Conservation (phyloP, 2,113 vertebrate genomes). For the Cottus gobio region DNA sequence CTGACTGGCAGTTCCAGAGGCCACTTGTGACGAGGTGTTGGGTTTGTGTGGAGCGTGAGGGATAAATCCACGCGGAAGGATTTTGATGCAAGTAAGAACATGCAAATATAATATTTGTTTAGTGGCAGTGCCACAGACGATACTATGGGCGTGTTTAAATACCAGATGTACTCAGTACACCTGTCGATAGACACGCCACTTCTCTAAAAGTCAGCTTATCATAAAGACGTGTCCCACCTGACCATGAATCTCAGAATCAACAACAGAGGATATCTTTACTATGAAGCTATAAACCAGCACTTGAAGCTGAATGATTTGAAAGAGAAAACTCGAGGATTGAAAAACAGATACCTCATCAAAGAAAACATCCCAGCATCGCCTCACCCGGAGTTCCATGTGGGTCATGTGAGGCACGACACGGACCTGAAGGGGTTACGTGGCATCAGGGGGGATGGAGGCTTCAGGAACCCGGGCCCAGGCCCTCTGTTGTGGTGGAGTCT, state of each 20-base stretch:
- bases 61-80: too few relatives aligned
- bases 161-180: neutral
- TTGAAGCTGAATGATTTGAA: neutral
- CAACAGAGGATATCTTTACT: rapidly evolving
- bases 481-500: constrained; percentile 48
- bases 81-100: too few relatives aligned
- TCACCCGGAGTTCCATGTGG: neutral
- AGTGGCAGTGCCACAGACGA: too few relatives aligned
- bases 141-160: neutral
- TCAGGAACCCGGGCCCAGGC: rapidly evolving
- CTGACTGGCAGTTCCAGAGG: too few relatives aligned
- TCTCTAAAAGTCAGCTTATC: neutral
- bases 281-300: neutral
- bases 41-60: too few relatives aligned
- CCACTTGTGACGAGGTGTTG: too few relatives aligned
- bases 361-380: neutral
- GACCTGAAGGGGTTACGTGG: rapidly evolving
- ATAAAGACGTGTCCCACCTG: neutral
- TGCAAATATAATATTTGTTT: too few relatives aligned
- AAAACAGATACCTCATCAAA: neutral
- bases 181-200: neutral
- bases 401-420: constrained; percentile 53
- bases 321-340: neutral
- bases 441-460: neutral
- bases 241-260: neutral